Evolutionary conservation across 1,140 invertebrate species (phyloP), one percentile per base, ranked within the genome.

Genomic region (Matsumurasca onukii): DNA sequence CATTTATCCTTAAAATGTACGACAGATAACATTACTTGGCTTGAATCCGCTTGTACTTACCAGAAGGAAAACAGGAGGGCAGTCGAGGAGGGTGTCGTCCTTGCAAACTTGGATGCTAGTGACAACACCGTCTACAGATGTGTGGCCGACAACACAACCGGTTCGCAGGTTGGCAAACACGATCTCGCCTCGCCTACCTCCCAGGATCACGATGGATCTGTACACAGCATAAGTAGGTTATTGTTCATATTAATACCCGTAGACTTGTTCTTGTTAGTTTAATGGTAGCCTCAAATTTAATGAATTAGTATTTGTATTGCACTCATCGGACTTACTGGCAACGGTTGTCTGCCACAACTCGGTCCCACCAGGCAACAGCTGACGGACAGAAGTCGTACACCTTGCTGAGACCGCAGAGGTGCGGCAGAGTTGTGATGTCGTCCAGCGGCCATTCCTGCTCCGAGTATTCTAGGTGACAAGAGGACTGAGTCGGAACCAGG

Each of bases 51-150:
- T n/a, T n/a, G n/a, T n/a, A 80, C 80, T 79, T 77, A 89, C 87
- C 78, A 92, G 77, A 48, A 92, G 79, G 75, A 86, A 87, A 31
- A 88, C 85, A 49, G 67, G 52, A 48, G 55, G 52, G 15, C 15
- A 27, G 20, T 68, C 67, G 12, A 59, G 61, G 0, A 57, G 31
- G 3, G 55, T 51, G 31, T 68, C 67, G 30, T 68, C 67, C 12
- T 39, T 61, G 49, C 67, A 68, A 20, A 68, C 34, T 63, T 48
- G 45, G 3, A 68, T 49, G 25, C 29, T 48, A 5, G 57, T 48
- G 9, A 68, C 39, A 2, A 31, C 24, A 2, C 67, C 57, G n/a
- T 68, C 57, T 2, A 68, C 34, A 59, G 31, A 29, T 9, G 67
- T 68, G 27, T 27, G 25, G 2, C 67, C 67, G 15, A 68, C 34